These are phyloP conservation scores for Ariolimax columbianus DNA, from an alignment of 2,888 invertebrate genomes.

Conservation along the genomic window DNA sequence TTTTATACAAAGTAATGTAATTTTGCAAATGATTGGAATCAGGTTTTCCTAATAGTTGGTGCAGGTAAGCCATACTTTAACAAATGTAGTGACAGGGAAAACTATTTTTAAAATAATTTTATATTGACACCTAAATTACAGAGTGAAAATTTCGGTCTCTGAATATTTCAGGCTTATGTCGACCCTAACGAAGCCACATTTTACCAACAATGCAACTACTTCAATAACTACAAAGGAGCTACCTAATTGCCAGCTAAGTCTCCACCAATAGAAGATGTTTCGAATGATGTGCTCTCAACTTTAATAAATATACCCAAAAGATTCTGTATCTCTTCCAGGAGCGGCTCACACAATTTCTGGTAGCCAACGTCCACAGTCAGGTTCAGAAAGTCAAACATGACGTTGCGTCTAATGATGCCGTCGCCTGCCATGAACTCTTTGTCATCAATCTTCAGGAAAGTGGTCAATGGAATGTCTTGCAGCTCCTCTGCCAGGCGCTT, in stretches of 20 bases:
- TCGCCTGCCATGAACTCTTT: slow-evolving; percentile 79
- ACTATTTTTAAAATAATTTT: too few species aligned
- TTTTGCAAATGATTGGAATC: too few species aligned
- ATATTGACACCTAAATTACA: too few species aligned
- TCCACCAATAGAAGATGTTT: slow-evolving; percentile 58
- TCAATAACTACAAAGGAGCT: neutral
- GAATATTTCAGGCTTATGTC: too few species aligned
- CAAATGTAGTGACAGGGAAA: too few species aligned
- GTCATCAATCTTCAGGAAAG: slow-evolving; percentile 88
- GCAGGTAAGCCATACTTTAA: too few species aligned
- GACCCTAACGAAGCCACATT: neutral
- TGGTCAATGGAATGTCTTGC: slow-evolving; percentile 83
- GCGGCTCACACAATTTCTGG: slow-evolving; percentile 82
- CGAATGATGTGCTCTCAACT: slow-evolving; percentile 69
- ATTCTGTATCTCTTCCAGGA: slow-evolving; percentile 76
- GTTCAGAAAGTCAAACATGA: slow-evolving; percentile 94
- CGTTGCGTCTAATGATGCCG: slow-evolving; percentile 89
- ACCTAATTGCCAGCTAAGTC: slow-evolving; percentile 53
- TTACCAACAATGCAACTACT: neutral
- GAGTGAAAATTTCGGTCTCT: too few species aligned
- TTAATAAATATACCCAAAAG: slow-evolving; percentile 69
- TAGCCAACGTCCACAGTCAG: slow-evolving; percentile 91
- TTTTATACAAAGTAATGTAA: too few species aligned
- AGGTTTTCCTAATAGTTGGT: too few species aligned
- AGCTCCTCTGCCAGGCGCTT: slow-evolving; percentile 85